These are phyloP conservation scores for Sebastes fasciatus DNA, from an alignment of 2,113 vertebrate genomes.

Conservation along the genomic window DNA sequence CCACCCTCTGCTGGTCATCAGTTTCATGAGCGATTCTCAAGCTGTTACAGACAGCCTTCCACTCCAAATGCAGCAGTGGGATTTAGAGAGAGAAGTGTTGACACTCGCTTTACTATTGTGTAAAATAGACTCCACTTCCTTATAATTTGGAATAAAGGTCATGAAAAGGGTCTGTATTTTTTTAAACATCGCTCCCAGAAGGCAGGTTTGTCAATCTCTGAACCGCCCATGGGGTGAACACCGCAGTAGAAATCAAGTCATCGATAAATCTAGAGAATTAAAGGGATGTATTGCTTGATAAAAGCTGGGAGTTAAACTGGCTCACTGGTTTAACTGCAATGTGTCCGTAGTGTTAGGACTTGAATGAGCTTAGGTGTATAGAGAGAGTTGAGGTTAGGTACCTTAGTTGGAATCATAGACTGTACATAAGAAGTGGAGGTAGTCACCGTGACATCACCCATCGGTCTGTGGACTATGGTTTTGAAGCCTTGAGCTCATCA, in stretches of 20 bases:
- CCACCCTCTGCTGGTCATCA: constrained; percentile 11
- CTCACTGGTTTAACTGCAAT: no score
- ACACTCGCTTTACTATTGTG: not conserved
- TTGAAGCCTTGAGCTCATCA: no score
- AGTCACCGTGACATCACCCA: no score
- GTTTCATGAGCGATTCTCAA: not conserved
- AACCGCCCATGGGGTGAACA: not conserved
- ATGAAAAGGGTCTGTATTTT: not conserved
- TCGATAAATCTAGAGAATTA: not conserved
- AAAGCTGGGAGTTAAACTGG: not conserved
- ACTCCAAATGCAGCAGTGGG: not conserved
- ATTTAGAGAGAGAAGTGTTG: not conserved
- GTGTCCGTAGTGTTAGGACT: no score
- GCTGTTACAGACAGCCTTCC: not conserved
- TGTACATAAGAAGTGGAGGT: no score
- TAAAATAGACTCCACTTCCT: not conserved
- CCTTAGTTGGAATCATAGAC: no score
- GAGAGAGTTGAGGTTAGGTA: no score
- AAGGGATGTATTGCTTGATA: not conserved
- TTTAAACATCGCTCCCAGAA: not conserved
- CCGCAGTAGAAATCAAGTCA: not conserved
- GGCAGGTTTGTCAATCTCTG: not conserved
- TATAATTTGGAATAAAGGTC: not conserved
- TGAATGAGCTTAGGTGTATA: no score
- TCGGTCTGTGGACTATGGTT: no score